Evolutionary conservation across 2,797 vertebrate species (phyloP), one percentile per base, ranked within the genome.

Genomic region (Sylvia borin): DNA sequence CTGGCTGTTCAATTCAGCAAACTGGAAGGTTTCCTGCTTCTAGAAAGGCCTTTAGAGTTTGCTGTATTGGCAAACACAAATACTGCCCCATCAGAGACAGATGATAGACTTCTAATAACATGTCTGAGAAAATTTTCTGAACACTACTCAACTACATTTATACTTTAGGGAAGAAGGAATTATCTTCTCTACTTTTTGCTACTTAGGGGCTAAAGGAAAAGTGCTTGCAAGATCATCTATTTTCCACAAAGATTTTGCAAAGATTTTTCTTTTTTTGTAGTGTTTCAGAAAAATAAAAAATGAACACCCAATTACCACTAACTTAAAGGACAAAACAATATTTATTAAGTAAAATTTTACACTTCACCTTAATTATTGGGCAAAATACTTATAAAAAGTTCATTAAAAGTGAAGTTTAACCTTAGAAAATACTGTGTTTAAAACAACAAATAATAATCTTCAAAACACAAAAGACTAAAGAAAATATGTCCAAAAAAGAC

Each of bases 401-500:
- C 13, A 54, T 70, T 65, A 64, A 60, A 83, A 70, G 25, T 50
- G 57, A 88, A 54, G 15, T 72, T 93, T 60, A 85, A 87, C 36
- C 76, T 90, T 74, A 79, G 42, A 90, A 93, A 94, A 83, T 55
- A 53, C 11, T 67, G 47, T 60, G 13, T 89, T 94, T 53, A 66
- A 62, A 87, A 90, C 32, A 58, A 73, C 61, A 78, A 93, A 78
- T 34, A 78, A 82, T 38, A 67, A 86, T 93, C 57, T 80, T 96
- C 79, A 84, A 66, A 78, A 92, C 36, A 60, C 29, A 72, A 75
- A 88, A 70, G 54, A 71, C 82, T 93, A 70, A 94, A 94, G 86
- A 96, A 96, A 92, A 79, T 45, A 77, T 7, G 85, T 94, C 90
- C 60, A 6, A 93, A 92, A 83, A 57, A 97, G 93, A 97, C 96